Percentiles rank a stretch among this genome's conserved stretches.
Evolutionary conservation across 2,797 vertebrate genomes (phyloP).

Genomic region (Rhinichthys osculus): DNA sequence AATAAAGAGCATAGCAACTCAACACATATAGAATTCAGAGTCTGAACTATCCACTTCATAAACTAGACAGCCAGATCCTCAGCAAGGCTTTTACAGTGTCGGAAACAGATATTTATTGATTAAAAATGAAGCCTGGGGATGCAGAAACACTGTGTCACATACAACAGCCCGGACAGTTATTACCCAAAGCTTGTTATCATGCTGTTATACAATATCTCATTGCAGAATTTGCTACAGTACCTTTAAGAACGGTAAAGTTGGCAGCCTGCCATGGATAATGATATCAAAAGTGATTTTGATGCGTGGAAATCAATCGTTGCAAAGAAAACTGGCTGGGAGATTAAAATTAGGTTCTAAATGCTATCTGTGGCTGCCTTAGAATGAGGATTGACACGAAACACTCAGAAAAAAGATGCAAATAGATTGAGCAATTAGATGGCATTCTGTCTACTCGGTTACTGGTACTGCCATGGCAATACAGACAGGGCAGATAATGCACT

Average conservation of each 20-base stretch:
- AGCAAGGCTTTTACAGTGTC: slow-evolving; percentile 12
- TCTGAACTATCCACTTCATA: not conserved
- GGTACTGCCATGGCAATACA: slow-evolving; percentile 24
- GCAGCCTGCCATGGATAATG: slow-evolving; percentile 58
- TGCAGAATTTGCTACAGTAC: slow-evolving; percentile 28
- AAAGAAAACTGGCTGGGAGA: slow-evolving; percentile 57
- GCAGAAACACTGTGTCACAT: not conserved
- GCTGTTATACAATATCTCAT: slow-evolving; percentile 44
- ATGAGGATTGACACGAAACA: slow-evolving; percentile 63
- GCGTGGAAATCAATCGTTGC: slow-evolving; percentile 59
- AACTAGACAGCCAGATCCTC: not conserved
- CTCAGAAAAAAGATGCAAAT: slow-evolving; percentile 59
- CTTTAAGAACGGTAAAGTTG: slow-evolving; percentile 51
- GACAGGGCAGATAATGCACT: slow-evolving; percentile 39
- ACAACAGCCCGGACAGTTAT: not conserved
- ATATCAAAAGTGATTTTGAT: slow-evolving; percentile 65
- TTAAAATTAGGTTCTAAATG: slow-evolving; percentile 62
- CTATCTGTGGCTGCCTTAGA: slow-evolving; percentile 52
- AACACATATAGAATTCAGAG: not conserved
- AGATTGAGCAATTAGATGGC: slow-evolving; percentile 62
- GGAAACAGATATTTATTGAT: slow-evolving; percentile 3
- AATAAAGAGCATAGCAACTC: not conserved
- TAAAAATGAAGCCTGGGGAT: slow-evolving; percentile 11
- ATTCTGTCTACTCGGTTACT: slow-evolving; percentile 48
- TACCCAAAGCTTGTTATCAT: slow-evolving; percentile 34